A percentile compares a stretch with the other conserved stretches of the same genome.
Conservation (phyloP, 2,888 invertebrate genomes). For the Slavum lentiscoides region DNA sequence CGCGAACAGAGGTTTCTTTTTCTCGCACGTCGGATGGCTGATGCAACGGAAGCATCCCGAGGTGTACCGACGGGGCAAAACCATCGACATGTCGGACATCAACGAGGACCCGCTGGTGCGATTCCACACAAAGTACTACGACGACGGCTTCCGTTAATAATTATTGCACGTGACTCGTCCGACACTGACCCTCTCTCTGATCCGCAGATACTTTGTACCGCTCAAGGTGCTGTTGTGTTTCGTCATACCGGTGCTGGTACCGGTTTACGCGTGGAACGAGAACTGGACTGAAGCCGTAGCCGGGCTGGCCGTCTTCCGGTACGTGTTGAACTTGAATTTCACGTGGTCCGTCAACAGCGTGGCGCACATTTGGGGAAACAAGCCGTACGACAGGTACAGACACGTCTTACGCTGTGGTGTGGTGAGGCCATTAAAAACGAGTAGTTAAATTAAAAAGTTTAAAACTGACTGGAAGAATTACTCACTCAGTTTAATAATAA, state of each 20-base stretch:
- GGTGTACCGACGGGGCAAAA: slow-evolving; percentile 74
- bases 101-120: slow-evolving; percentile 73
- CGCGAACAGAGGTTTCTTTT: slow-evolving; percentile 82
- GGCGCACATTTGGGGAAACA: slow-evolving; percentile 77
- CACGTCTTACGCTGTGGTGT: too few relatives aligned
- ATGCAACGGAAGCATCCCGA: slow-evolving; percentile 87
- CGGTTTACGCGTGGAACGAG: slow-evolving; percentile 66
- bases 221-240: slow-evolving; percentile 65
- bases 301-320: slow-evolving; percentile 68
- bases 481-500: too few relatives aligned
- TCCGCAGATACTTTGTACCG: slow-evolving; percentile 62
- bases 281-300: slow-evolving; percentile 61
- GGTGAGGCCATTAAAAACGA: too few relatives aligned
- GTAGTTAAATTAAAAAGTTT: too few relatives aligned
- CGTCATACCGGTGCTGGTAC: slow-evolving; percentile 65
- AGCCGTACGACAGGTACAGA: slow-evolving; percentile 72
- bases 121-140: slow-evolving; percentile 74
- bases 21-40: slow-evolving; percentile 91
- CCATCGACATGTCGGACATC: slow-evolving; percentile 83
- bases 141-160: too few relatives aligned
- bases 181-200: background rate
- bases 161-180: too few relatives aligned
- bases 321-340: slow-evolving; percentile 74
- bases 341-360: slow-evolving; percentile 91
- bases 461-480: too few relatives aligned